Evolutionary conservation across 2,797 vertebrate species (phyloP).

Genomic region (Linurgus olivaceus): DNA sequence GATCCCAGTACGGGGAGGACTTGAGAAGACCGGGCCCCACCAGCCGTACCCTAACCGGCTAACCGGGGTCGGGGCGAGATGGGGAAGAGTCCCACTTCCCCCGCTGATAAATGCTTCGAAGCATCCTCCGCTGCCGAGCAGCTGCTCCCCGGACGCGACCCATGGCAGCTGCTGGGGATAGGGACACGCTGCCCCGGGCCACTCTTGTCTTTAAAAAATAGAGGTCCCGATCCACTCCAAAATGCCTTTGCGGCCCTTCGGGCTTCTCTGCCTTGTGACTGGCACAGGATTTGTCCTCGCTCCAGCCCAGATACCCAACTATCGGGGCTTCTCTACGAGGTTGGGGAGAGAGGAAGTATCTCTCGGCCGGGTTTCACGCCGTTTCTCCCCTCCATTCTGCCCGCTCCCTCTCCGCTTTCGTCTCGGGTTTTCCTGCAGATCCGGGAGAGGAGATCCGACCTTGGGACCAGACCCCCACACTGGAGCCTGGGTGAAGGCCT

Average conservation of each 20-base stretch:
- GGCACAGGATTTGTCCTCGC: neutral
- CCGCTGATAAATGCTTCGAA: rapidly evolving
- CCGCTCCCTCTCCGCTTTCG: rapidly evolving
- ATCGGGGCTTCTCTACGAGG: neutral
- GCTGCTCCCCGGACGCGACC: no score
- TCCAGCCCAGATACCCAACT: rapidly evolving
- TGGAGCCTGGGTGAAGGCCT: rapidly evolving
- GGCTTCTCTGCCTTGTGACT: neutral
- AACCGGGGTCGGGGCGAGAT: neutral
- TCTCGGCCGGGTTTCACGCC: rapidly evolving
- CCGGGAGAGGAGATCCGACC: neutral
- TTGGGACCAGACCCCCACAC: neutral
- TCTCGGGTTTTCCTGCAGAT: neutral
- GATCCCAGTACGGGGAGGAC: neutral
- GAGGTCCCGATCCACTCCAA: neutral
- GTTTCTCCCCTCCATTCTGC: neutral
- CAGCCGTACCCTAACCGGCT: rapidly evolving
- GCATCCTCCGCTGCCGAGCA: no score
- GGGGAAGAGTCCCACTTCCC: rapidly evolving
- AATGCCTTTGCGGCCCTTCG: no score
- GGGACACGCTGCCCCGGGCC: rapidly evolving
- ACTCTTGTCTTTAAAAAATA: neutral
- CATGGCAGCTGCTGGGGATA: neutral
- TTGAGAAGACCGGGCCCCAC: neutral
- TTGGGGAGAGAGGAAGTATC: rapidly evolving